Conservation (phyloP, 2,113 vertebrate genomes). For the Ceyx cyanopectus region DNA sequence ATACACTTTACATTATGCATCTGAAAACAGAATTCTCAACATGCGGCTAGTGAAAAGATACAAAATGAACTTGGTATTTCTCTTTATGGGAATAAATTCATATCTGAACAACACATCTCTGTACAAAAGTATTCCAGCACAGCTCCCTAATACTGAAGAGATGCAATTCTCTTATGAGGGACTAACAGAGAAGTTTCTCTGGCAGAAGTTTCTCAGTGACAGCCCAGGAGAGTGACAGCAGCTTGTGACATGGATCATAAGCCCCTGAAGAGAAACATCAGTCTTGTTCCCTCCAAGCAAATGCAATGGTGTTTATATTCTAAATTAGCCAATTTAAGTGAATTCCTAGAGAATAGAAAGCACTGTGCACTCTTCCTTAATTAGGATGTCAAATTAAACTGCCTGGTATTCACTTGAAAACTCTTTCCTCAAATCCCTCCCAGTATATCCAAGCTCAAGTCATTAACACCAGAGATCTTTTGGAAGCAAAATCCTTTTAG, state of each 20-base stretch:
- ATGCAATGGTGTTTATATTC: not conserved
- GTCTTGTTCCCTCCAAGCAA: not conserved
- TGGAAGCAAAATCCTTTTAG: not conserved
- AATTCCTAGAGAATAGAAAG: not conserved
- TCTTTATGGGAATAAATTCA: not conserved
- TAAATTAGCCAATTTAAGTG: not conserved
- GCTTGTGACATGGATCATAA: not conserved
- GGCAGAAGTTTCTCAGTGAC: not conserved
- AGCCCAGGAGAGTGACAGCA: not conserved
- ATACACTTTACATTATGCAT: not conserved
- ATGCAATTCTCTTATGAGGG: not conserved
- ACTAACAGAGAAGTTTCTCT: not conserved
- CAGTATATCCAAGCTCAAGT: not conserved
- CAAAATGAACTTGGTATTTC: not conserved
- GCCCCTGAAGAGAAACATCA: not conserved
- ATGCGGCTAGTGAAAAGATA: not conserved
- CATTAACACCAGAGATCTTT: not conserved
- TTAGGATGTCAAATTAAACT: not conserved
- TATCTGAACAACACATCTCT: not conserved
- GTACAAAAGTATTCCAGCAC: not conserved
- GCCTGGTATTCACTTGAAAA: not conserved
- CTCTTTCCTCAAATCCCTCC: not conserved
- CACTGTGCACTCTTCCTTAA: not conserved
- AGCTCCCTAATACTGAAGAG: not conserved
- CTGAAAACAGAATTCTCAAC: not conserved